Evolutionary conservation across 92 coral and sea anemone genomes (phyloP), one percentile per base, ranked within the genome.

Genomic region (Umimayanthus chanpuru): DNA sequence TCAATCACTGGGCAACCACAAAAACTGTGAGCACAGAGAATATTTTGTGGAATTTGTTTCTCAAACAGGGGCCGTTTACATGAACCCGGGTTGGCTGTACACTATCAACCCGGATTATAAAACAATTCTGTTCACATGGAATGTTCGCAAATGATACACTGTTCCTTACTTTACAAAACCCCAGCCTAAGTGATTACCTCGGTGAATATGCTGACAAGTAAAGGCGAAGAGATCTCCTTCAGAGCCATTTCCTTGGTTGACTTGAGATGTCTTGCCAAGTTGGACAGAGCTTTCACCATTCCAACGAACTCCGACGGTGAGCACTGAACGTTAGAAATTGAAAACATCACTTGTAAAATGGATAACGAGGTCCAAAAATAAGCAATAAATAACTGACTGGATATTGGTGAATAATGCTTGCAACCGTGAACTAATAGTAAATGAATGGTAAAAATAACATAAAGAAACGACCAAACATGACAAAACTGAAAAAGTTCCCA

Each of bases 251-350:
- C 92, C 70, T 90, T 85, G 71, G 89, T 73, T 28, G 92, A 53
- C 36, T 86, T 86, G 53, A 95, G 81, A 53, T 85, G 85, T 41
- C 86, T 88, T 20, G 78, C 56, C 81, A 95, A 30, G 43, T 86
- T 88, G 23, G 84, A 73, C 6, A 95, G 82, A 5, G 96, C 89
- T 73, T 91, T 93, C 12, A 75, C 85, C 44, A 92, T 93, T 21
- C 92, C 18, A 16, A 95, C 84, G 79, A 95, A 95, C 85, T 95
- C 96, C 11, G 89, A 86, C 43, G 98, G 88, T 14, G 98, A 93
- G 30, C 98, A 93, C 98, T 95, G 90, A 10, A 86, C 80, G 16
- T 36, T 11, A 14, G 4, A 26, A 32, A 73, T 30, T 15, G 7
- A 5, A 36, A 39, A 14, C 36, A 32, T 15, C 1, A 3, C 4